Conservation (phyloP, 2,888 invertebrate genomes). For the Caenorhabditis sulstoni region DNA sequence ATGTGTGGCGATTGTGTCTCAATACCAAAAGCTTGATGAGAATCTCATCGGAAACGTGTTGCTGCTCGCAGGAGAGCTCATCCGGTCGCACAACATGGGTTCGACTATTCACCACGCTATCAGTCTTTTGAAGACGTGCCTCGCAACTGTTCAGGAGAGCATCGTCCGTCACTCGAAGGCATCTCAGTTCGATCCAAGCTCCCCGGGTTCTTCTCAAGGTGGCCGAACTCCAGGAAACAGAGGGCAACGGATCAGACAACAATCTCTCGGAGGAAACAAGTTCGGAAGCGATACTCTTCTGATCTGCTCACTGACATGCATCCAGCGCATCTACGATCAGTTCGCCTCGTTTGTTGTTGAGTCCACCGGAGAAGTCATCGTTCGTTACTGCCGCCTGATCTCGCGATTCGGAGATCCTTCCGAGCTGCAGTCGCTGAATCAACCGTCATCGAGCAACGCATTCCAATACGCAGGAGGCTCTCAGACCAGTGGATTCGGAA, state of each 20-base stretch:
- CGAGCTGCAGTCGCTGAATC: constrained; percentile 44
- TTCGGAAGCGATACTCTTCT: constrained; percentile 67
- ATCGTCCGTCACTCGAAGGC: constrained; percentile 39
- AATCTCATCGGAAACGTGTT: constrained; percentile 74
- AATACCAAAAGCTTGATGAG: constrained; percentile 74
- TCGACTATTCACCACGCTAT: constrained; percentile 71
- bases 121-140: constrained; percentile 67
- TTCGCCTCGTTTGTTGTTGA: constrained; percentile 68
- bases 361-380: constrained; percentile 58
- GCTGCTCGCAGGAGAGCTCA: constrained; percentile 74
- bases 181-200: constrained; percentile 34
- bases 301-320: constrained; percentile 75
- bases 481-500: constrained; percentile 53
- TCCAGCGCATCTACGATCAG: constrained; percentile 74
- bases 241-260: constrained; percentile 68
- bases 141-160: constrained; percentile 69
- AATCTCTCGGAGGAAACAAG: constrained; percentile 63
- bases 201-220: constrained; percentile 18
- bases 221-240: constrained; percentile 21
- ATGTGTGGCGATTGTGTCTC: constrained; percentile 67
- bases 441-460: constrained; percentile 44
- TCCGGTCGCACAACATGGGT: constrained; percentile 74
- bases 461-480: constrained; percentile 29
- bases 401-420: constrained; percentile 52
- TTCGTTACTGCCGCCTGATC: constrained; percentile 53